Evolutionary conservation across 2,888 invertebrate species (phyloP).

Genomic region (Nomada ferruginata): DNA sequence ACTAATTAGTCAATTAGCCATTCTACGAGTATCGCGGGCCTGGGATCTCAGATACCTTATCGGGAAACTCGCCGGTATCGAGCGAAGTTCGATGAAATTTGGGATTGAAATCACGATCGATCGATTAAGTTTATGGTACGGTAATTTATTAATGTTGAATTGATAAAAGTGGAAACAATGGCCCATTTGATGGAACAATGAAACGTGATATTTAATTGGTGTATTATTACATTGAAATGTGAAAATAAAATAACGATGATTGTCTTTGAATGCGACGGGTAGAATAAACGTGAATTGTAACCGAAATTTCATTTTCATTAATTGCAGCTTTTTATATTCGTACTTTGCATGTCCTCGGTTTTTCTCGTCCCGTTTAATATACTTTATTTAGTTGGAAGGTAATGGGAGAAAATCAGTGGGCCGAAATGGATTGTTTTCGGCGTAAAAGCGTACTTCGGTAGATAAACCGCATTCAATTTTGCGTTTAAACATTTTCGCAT

Average conservation of each 20-base stretch:
- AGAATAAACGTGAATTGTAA: too few species aligned
- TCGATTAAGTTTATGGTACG: conserved; percentile 6
- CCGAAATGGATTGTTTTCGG: neutral
- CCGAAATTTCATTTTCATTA: too few species aligned
- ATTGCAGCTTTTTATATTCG: neutral
- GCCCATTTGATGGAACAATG: neutral
- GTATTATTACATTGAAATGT: too few species aligned
- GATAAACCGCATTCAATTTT: neutral
- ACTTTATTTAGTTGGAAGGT: neutral
- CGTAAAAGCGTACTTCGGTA: neutral
- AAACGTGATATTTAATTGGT: too few species aligned
- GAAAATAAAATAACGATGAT: too few species aligned
- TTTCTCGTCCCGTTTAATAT: neutral
- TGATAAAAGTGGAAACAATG: neutral
- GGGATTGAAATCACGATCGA: neutral
- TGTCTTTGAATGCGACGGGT: too few species aligned
- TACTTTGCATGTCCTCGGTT: neutral
- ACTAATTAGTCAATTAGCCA: conserved; percentile 70
- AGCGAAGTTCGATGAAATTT: neutral
- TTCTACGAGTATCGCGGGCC: conserved; percentile 44
- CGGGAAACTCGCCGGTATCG: neutral
- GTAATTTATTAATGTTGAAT: neutral
- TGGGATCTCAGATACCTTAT: conserved; percentile 3
- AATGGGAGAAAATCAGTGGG: neutral
- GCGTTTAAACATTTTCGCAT: neutral